phyloP scores from a whole-genome alignment of 92 coral and sea anemone genomes.

The Meandrina meandrites region DNA sequence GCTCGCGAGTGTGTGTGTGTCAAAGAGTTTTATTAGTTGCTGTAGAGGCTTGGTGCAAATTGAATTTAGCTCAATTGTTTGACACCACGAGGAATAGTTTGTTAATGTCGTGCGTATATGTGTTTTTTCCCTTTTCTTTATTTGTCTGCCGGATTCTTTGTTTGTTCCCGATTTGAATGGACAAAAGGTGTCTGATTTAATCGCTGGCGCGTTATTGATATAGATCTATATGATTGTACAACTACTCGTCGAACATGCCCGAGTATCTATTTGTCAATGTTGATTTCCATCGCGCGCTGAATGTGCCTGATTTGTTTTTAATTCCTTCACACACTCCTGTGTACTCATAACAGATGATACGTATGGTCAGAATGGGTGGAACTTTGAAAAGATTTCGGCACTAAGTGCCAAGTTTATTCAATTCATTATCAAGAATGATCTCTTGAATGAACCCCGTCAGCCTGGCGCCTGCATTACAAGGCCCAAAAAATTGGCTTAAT shows the following conservation, averaged over 20 bases:
- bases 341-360: not conserved
- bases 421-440: constrained; percentile 69
- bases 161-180: constrained; percentile 42
- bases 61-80: constrained; percentile 26
- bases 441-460: constrained; percentile 57
- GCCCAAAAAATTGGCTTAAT: constrained; percentile 44
- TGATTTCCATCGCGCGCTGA: not conserved
- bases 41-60: not conserved
- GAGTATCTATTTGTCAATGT: constrained; percentile 6
- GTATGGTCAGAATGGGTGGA: not conserved
- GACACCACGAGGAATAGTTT: constrained; percentile 27
- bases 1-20: constrained; percentile 12
- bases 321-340: constrained; percentile 2
- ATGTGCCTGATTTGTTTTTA: constrained; percentile 22
- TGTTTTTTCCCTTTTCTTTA: constrained; percentile 25
- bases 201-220: constrained; percentile 27
- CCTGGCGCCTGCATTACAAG: constrained; percentile 68
- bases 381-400: not conserved
- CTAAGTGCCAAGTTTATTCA: constrained; percentile 49
- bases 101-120: constrained; percentile 13
- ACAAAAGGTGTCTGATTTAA: constrained; percentile 47
- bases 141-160: constrained; percentile 36
- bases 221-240: constrained; percentile 35
- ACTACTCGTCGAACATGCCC: not conserved
- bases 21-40: not conserved